Evolutionary conservation across 2,888 invertebrate species (phyloP), one percentile per base, ranked within the genome.

Genomic region (Cosmia trapezina): DNA sequence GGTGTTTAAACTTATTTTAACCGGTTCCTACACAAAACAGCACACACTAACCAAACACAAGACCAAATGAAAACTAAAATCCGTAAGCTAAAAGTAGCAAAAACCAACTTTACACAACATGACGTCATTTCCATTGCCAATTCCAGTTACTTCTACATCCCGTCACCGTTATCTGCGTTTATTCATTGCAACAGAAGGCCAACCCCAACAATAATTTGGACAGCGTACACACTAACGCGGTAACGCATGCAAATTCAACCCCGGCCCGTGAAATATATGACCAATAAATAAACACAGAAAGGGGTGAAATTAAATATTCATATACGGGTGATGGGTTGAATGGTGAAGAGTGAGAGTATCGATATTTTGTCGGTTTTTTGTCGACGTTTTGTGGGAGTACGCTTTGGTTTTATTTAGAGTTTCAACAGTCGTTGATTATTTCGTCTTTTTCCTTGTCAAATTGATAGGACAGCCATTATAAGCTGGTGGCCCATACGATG

Each of bases 261-360:
- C 93, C 86, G 88, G 91, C 93, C 92, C 89, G 93, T 95, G 95
- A 96, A 95, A 95, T 96, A 96, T 96, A 96, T 93, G 93, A 90
- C 94, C 95, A 94, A 96, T 96, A 96, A 96, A 96, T 96, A 96
- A 95, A 96, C 93, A 93, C 90, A 89, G 91, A 93, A 94, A 94
- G 95, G 96, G 96, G 95, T 95, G 94, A 94, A 94, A 94, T 95
- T 95, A 96, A 95, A 95, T 96, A 96, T 96, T 95, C 95, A 96
- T 94, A 91, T 84, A 80, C 82, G 79, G 78, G 94, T 92, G 93
- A 89, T 89, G 93, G 80, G 79, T 77, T 61, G 37, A 76, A 41
- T 74, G 63, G 62, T 59, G 77, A 77, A 59, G 76, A 82, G 76
- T 74, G 68, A 45, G 56, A n/a, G 41, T 76, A 80, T 86, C 79